A percentile compares a stretch with the other conserved stretches of the same genome.
phyloP scores from a whole-genome alignment of 37 sponge, comb jelly and placozoan genomes.

The Trichoplax adhaerens region DNA sequence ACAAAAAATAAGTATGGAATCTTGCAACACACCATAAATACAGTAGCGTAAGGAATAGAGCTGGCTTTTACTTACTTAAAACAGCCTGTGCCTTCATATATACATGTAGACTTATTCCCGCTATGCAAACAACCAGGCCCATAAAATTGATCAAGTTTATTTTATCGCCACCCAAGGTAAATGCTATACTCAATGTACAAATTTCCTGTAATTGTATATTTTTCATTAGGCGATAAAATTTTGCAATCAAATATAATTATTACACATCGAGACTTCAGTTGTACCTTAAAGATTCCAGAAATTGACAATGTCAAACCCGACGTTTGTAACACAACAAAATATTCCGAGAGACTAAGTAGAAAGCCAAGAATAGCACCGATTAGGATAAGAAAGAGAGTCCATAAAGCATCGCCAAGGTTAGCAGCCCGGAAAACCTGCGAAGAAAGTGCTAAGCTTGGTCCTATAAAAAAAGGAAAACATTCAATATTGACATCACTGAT shows the following conservation, averaged over 20 bases:
- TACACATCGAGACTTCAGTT: too few relatives aligned
- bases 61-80: conserved; percentile 16
- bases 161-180: conserved; percentile 41
- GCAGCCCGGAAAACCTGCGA: conserved; percentile 12
- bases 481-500: not conserved
- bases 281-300: conserved; percentile 73
- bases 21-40: too few relatives aligned
- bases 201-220: conserved; percentile 53
- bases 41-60: too few relatives aligned
- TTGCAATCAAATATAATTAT: conserved; percentile 3
- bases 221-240: not conserved
- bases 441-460: not conserved
- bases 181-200: conserved; percentile 48
- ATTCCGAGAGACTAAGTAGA: conserved; percentile 72
- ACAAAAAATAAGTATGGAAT: too few relatives aligned
- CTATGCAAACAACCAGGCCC: conserved; percentile 76
- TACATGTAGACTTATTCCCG: conserved; percentile 65
- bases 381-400: conserved; percentile 23
- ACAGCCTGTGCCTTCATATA: conserved; percentile 27
- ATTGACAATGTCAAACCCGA: conserved; percentile 74
- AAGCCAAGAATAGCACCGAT: conserved; percentile 60
- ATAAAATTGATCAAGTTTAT: conserved; percentile 49
- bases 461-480: not conserved
- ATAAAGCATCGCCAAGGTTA: not conserved
- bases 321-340: conserved; percentile 71